Evolutionary conservation across 2,113 vertebrate genomes (phyloP).

Genomic region (Chionodraco myersi): DNA sequence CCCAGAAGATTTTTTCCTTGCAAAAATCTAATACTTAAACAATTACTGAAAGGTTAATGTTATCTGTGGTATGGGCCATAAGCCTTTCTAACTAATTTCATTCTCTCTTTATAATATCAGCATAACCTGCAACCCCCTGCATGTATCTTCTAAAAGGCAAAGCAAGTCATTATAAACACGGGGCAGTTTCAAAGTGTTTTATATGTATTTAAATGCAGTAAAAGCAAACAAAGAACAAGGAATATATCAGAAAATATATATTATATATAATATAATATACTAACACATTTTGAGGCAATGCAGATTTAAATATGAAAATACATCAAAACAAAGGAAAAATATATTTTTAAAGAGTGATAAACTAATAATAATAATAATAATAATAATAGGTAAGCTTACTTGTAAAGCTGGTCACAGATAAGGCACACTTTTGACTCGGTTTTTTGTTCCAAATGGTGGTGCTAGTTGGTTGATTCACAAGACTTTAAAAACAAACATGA

Average conservation of each 20-base stretch:
- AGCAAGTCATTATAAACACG: background rate
- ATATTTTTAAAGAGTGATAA: background rate
- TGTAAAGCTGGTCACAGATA: background rate
- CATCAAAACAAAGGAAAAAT: background rate
- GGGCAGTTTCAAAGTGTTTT: background rate
- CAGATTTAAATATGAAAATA: background rate
- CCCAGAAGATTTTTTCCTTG: background rate
- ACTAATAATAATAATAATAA: background rate
- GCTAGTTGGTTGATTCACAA: no score
- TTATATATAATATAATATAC: no score
- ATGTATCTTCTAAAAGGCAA: background rate
- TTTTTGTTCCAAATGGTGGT: no score
- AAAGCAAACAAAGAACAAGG: background rate
- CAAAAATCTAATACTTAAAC: conserved; percentile 1
- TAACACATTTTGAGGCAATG: background rate
- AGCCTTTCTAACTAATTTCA: background rate
- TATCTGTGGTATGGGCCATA: background rate
- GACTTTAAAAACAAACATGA: no score
- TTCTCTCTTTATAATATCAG: background rate
- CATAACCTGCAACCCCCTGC: background rate
- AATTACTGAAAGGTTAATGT: background rate
- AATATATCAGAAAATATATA: no score
- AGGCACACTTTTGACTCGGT: no score
- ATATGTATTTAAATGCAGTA: background rate
- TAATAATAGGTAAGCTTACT: background rate